phyloP scores from a whole-genome alignment of 2,888 invertebrate genomes.

The Papilio protenor region DNA sequence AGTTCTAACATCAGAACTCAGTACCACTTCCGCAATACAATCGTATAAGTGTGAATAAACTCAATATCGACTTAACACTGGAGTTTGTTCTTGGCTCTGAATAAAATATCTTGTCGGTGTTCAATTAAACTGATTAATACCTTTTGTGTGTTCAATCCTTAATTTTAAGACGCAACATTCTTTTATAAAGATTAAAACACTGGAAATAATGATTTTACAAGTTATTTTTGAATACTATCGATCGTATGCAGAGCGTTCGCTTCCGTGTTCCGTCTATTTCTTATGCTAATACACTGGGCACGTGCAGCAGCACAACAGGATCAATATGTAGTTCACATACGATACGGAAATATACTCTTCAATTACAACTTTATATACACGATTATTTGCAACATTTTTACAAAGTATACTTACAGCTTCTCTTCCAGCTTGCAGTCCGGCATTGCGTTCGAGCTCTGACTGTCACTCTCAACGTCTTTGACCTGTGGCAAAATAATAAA shows the following conservation, averaged over 20 bases:
- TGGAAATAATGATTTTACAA: not conserved
- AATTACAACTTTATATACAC: not conserved
- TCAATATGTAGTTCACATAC: conserved; percentile 13
- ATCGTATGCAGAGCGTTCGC: not conserved
- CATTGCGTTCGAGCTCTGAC: conserved; percentile 65
- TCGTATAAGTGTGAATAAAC: not conserved
- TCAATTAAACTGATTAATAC: no score
- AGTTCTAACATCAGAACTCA: not conserved
- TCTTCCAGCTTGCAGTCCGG: conserved; percentile 71
- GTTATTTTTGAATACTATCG: conserved; percentile 1
- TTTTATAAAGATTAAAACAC: not conserved
- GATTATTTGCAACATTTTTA: not conserved
- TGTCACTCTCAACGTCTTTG: conserved; percentile 77
- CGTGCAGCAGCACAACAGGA: not conserved
- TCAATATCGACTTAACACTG: not conserved
- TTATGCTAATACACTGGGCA: conserved; percentile 6
- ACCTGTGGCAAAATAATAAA: conserved; percentile 54
- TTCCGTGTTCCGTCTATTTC: conserved; percentile 1
- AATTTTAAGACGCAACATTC: no score
- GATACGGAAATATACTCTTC: not conserved
- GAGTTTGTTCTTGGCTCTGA: not conserved
- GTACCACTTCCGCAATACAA: not conserved
- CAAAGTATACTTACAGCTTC: conserved; percentile 70
- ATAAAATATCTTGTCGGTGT: no score
- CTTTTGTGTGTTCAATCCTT: no score